Conservation (phyloP, 2,113 vertebrate genomes). For the Austrofundulus limnaeus region DNA sequence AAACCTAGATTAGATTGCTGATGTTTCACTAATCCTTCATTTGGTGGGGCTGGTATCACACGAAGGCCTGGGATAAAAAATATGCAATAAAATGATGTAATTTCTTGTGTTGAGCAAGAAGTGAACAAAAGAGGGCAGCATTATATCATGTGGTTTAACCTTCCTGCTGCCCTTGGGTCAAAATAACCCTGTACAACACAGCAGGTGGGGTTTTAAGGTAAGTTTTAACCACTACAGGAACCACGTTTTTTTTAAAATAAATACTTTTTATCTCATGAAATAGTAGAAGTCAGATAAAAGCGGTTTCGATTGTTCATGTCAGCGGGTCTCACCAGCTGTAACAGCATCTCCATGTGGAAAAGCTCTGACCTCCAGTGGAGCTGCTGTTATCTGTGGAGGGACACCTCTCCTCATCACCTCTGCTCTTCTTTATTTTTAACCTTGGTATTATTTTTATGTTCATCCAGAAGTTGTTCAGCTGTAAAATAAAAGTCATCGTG, state of each 20-base stretch:
- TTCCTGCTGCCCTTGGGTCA: too few species aligned
- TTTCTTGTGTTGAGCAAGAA: not conserved
- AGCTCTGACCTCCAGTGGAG: conserved; percentile 77
- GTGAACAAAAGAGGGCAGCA: conserved; percentile 62
- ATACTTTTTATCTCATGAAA: conserved; percentile 5
- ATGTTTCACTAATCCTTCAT: conserved; percentile 32
- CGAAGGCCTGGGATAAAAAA: conserved; percentile 1
- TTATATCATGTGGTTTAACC: conserved; percentile 1
- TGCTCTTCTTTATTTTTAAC: not conserved
- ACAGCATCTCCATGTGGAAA: conserved; percentile 83
- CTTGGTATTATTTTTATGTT: not conserved
- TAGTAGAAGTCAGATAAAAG: conserved; percentile 10
- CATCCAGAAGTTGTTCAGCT: conserved; percentile 6
- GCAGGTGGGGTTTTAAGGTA: too few species aligned
- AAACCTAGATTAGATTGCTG: conserved; percentile 39
- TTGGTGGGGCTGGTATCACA: conserved; percentile 14
- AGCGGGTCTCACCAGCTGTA: conserved; percentile 79
- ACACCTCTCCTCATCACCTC: conserved; percentile 57
- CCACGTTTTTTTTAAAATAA: too few species aligned
- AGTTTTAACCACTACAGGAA: too few species aligned
- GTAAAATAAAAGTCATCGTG: conserved; percentile 18
- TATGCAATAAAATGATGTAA: conserved; percentile 12
- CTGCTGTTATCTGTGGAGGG: conserved; percentile 79
- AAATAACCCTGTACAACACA: too few species aligned
- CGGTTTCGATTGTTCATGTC: conserved; percentile 2